These are phyloP conservation scores for Rhabdophis nuchalis DNA, from an alignment of 2,797 vertebrate genomes.

Conservation along the genomic window DNA sequence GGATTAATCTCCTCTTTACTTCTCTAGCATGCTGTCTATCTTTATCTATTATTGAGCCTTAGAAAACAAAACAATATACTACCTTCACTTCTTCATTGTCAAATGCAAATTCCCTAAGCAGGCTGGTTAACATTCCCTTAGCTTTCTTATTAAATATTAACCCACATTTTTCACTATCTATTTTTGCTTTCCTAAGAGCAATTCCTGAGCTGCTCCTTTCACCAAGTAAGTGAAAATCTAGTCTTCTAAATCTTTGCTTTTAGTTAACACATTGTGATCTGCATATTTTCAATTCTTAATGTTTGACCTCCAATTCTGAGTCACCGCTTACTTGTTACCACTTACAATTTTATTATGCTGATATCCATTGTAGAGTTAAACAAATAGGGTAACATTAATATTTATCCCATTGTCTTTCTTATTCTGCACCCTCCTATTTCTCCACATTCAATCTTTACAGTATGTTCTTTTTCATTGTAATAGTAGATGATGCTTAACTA, in stretches of 20 bases:
- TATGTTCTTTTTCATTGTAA: background rate
- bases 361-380: background rate
- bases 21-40: background rate
- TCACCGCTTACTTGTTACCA: background rate
- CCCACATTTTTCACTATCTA: background rate
- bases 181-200: background rate
- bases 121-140: background rate
- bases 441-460: background rate
- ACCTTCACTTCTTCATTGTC: background rate
- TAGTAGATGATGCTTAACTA: background rate
- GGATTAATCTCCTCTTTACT: background rate
- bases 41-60: background rate
- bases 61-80: background rate
- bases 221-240: background rate
- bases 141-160: background rate
- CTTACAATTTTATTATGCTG: background rate
- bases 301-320: background rate
- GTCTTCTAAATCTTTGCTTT: background rate
- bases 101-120: background rate
- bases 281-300: background rate
- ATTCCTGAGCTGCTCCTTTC: background rate
- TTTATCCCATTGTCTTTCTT: background rate
- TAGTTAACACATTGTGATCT: background rate
- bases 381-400: background rate
- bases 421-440: background rate